phyloP scores from a whole-genome alignment of 2,797 vertebrate species.

The Prionace glauca region DNA sequence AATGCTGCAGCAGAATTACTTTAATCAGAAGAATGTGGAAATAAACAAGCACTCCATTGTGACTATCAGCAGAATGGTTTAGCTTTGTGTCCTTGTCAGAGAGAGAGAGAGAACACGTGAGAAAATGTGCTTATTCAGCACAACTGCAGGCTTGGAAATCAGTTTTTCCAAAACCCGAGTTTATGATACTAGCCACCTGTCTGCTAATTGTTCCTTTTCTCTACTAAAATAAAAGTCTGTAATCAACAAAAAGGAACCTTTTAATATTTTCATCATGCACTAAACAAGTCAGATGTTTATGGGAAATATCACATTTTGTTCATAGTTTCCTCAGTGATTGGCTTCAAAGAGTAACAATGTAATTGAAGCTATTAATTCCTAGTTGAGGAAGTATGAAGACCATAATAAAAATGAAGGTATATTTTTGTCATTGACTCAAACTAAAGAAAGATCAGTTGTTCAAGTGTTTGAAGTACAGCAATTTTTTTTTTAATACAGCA shows the following conservation, averaged over 20 bases:
- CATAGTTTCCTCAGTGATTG: background rate
- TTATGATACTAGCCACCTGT: constrained; percentile 33
- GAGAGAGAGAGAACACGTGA: constrained; percentile 47
- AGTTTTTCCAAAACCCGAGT: constrained; percentile 44
- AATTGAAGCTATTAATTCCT: background rate
- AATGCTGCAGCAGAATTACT: constrained; percentile 65
- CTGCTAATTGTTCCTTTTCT: constrained; percentile 34
- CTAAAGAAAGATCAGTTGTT: background rate
- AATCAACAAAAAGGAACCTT: background rate
- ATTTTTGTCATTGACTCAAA: background rate
- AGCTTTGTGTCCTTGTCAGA: constrained; percentile 47
- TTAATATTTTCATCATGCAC: background rate
- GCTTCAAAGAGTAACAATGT: background rate
- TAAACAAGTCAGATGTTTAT: background rate
- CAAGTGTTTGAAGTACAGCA: background rate
- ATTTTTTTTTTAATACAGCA: background rate
- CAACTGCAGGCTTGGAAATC: constrained; percentile 59
- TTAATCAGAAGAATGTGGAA: constrained; percentile 65
- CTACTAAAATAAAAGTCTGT: background rate
- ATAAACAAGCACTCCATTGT: constrained; percentile 85
- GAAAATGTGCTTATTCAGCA: constrained; percentile 76
- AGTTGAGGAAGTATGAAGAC: background rate
- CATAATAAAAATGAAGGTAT: background rate
- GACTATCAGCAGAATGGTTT: constrained; percentile 56
- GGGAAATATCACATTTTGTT: background rate